Evolutionary conservation across 2,797 vertebrate genomes (phyloP).

Genomic region (Echeneis naucrates): DNA sequence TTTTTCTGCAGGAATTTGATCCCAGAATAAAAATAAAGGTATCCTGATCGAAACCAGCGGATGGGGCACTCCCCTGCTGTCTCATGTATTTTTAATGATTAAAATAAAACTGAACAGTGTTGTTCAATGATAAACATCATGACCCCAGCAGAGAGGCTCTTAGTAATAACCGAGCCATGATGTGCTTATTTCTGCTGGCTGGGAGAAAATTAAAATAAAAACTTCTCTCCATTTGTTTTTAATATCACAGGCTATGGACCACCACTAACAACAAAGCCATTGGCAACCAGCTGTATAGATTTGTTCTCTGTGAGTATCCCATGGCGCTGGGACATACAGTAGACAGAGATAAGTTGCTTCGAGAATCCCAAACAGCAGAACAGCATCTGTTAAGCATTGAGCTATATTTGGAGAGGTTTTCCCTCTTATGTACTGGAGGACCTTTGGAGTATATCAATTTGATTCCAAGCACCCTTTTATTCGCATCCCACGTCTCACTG

Average conservation of each 20-base stretch:
- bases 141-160: constrained; percentile 23
- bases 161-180: constrained; percentile 32
- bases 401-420: constrained; percentile 49
- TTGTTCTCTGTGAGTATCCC: constrained; percentile 9
- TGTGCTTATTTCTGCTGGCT: constrained; percentile 23
- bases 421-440: constrained; percentile 25
- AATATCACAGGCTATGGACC: constrained; percentile 34
- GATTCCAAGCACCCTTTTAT: constrained; percentile 32
- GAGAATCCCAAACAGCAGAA: constrained; percentile 51
- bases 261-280: constrained; percentile 30
- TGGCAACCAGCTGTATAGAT: constrained; percentile 42
- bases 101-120: constrained; percentile 35
- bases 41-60: constrained; percentile 24
- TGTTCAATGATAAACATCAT: constrained; percentile 22
- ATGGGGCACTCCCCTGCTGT: not conserved
- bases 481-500: constrained; percentile 42
- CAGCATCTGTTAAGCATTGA: constrained; percentile 69
- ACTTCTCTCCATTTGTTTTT: constrained; percentile 54
- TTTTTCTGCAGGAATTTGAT: constrained; percentile 38
- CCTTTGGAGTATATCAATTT: constrained; percentile 49
- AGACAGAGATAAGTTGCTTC: constrained; percentile 40
- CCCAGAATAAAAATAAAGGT: constrained; percentile 26
- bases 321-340: constrained; percentile 18
- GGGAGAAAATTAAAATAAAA: constrained; percentile 42
- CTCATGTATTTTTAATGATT: constrained; percentile 27